Evolutionary conservation across 2,797 vertebrate genomes (phyloP).

Genomic region (Chanos chanos): DNA sequence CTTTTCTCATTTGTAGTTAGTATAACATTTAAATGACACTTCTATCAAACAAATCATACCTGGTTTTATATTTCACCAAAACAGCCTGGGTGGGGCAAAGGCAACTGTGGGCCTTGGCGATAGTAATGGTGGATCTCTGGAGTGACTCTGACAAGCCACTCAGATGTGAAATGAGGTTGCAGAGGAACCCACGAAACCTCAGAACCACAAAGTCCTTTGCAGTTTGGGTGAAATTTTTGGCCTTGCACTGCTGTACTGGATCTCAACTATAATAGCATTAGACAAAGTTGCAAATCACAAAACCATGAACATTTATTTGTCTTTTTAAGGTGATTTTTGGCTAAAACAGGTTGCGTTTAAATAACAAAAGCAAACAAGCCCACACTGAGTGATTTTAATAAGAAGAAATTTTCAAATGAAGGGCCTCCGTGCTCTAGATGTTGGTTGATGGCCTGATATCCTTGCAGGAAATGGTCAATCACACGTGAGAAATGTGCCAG

Average conservation of each 20-base stretch:
- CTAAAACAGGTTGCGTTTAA: no score
- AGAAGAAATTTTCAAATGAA: no score
- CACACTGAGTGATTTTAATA: no score
- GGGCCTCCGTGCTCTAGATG: slow-evolving; percentile 17
- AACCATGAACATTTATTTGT: no score
- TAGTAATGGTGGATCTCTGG: slow-evolving; percentile 20
- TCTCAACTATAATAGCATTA: slow-evolving; percentile 6
- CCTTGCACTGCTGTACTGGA: slow-evolving; percentile 20
- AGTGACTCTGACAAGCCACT: slow-evolving; percentile 13
- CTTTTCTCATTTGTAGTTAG: no score
- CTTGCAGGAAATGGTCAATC: slow-evolving; percentile 19
- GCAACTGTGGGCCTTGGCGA: slow-evolving; percentile 13
- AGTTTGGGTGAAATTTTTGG: background rate
- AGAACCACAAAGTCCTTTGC: background rate
- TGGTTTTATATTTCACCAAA: slow-evolving; percentile 22
- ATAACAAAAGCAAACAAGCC: no score
- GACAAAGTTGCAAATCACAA: background rate
- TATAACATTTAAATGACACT: no score
- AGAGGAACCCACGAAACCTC: slow-evolving; percentile 10
- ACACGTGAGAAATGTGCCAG: slow-evolving; percentile 11
- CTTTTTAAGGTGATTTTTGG: no score
- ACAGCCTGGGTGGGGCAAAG: slow-evolving; percentile 14
- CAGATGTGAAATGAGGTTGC: slow-evolving; percentile 4
- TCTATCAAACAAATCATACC: background rate
- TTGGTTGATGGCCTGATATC: slow-evolving; percentile 13